Percentiles rank a stretch among this genome's conserved stretches.
phyloP scores from a whole-genome alignment of 2,113 vertebrate species.

The Rousettus leschenaultii region DNA sequence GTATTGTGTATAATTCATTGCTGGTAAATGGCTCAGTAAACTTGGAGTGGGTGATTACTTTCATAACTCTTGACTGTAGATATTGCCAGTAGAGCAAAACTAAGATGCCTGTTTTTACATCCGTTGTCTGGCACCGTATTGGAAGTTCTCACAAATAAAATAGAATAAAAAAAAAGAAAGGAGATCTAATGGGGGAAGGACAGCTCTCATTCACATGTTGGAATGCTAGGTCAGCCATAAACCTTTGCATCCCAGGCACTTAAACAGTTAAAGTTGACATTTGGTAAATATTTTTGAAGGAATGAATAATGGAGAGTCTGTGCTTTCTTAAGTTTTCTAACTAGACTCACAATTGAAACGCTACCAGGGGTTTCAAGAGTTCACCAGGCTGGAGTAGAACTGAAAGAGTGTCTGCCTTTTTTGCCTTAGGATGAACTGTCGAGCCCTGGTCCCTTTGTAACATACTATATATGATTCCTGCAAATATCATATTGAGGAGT shows the following conservation, averaged over 20 bases:
- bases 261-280: background rate
- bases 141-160: background rate
- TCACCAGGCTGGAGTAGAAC: background rate
- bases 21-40: background rate
- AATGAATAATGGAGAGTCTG: background rate
- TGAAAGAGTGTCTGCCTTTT: background rate
- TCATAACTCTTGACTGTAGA: background rate
- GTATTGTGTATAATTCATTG: background rate
- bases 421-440: background rate
- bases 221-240: background rate
- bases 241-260: background rate
- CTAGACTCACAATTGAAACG: background rate
- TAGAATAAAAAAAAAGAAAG: background rate
- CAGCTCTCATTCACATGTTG: background rate
- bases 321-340: background rate
- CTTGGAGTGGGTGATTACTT: background rate
- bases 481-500: background rate
- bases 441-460: background rate
- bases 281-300: background rate
- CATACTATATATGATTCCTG: background rate
- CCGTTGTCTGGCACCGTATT: background rate
- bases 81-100: background rate
- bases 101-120: background rate
- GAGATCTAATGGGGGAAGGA: no score
- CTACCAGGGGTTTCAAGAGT: background rate